Conservation (phyloP, 64 coral and sea anemone species). For the Pachyseris speciosa region DNA sequence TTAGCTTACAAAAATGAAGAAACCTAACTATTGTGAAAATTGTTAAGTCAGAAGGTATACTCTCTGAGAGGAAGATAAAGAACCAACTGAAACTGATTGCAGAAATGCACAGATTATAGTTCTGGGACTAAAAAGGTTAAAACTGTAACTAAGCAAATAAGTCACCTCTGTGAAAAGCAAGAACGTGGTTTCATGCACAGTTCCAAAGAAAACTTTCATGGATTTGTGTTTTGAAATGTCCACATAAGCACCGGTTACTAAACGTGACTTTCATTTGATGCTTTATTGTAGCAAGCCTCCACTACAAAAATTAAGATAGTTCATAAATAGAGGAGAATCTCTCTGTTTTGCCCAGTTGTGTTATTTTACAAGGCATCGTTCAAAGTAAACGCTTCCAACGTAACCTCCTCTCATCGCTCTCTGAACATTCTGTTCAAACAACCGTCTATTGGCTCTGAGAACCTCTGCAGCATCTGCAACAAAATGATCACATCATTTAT, state of each 20-base stretch:
- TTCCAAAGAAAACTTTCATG: background rate
- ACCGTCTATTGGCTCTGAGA: conserved; percentile 89
- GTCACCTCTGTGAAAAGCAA: background rate
- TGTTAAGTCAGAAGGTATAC: background rate
- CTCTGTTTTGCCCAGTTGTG: background rate
- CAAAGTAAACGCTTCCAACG: conserved; percentile 93
- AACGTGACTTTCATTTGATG: background rate
- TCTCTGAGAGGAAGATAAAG: background rate
- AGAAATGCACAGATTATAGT: no score
- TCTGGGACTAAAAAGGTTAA: background rate
- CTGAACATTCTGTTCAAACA: conserved; percentile 99
- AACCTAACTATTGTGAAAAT: background rate
- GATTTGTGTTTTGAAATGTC: background rate
- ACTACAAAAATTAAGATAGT: background rate
- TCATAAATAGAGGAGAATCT: conserved; percentile 15
- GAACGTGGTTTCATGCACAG: background rate
- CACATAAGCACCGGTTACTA: background rate
- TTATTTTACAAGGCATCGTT: conserved; percentile 92
- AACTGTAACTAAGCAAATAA: background rate
- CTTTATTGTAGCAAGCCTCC: background rate
- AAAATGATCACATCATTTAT: background rate
- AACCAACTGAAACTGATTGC: no score
- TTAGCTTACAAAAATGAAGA: background rate
- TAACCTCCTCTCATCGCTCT: conserved; percentile 98
- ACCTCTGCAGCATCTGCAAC: conserved; percentile 96